phyloP scores from a whole-genome alignment of 2,797 vertebrate genomes.

The Lepilemur ruficaudatus region DNA sequence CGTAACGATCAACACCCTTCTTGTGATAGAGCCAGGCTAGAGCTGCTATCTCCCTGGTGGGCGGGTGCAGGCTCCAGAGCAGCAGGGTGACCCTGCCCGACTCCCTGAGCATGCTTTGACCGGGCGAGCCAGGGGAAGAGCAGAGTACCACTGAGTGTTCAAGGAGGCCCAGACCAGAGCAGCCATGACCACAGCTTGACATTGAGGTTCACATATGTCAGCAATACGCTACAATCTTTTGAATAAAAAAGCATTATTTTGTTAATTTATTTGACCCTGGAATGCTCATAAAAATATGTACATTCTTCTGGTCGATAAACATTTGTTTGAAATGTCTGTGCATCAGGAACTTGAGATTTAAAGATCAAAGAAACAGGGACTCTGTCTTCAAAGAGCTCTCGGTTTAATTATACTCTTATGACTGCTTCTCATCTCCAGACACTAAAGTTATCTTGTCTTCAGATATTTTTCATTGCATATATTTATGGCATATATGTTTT shows the following conservation, averaged over 20 bases:
- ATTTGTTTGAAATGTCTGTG: neutral
- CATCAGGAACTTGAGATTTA: neutral
- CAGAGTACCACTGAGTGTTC: neutral
- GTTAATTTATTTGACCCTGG: neutral
- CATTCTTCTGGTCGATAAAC: neutral
- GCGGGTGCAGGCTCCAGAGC: neutral
- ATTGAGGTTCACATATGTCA: neutral
- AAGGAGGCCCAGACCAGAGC: neutral
- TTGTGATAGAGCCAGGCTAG: neutral
- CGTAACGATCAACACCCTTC: neutral
- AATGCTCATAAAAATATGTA: neutral
- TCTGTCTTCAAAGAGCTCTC: neutral
- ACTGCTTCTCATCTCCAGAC: neutral
- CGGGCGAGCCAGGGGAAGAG: neutral
- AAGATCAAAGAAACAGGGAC: neutral
- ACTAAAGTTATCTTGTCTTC: neutral
- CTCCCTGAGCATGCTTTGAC: neutral
- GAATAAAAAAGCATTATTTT: conserved; percentile 1
- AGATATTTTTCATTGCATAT: neutral
- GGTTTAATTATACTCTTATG: neutral
- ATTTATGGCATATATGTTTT: neutral
- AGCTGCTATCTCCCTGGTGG: neutral
- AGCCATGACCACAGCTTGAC: neutral
- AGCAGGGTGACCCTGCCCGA: neutral
- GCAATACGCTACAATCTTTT: neutral